Conservation (phyloP, 30 jellyfish, hydroid and myxozoan species). For the Hydra vulgaris region DNA sequence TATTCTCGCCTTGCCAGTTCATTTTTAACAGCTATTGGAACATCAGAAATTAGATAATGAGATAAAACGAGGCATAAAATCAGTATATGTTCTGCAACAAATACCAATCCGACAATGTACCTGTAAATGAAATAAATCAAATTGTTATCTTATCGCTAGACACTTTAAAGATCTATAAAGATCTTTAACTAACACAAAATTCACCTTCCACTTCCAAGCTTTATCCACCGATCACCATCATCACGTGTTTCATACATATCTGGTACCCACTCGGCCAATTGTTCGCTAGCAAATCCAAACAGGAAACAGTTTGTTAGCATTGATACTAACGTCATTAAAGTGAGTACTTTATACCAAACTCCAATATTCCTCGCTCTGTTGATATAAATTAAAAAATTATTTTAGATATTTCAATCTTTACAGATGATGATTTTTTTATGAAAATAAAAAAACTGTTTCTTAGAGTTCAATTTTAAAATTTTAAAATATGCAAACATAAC, state of each 20-base stretch:
- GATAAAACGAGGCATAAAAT: slow-evolving; percentile 58
- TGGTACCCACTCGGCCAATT: slow-evolving; percentile 91
- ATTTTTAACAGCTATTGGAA: slow-evolving; percentile 47
- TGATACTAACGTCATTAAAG: slow-evolving; percentile 71
- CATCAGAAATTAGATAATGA: slow-evolving; percentile 56
- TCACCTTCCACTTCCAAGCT: slow-evolving; percentile 91
- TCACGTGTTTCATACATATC: slow-evolving; percentile 72
- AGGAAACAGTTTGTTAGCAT: slow-evolving; percentile 85
- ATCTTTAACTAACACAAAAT: too few relatives aligned
- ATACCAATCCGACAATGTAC: slow-evolving; percentile 85
- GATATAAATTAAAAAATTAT: too few relatives aligned
- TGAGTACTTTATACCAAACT: slow-evolving; percentile 77
- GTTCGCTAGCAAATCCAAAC: slow-evolving; percentile 94
- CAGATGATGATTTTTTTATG: too few relatives aligned
- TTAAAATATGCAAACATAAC: too few relatives aligned
- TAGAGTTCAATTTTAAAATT: too few relatives aligned
- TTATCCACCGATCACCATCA: slow-evolving; percentile 90
- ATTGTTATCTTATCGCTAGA: too few relatives aligned
- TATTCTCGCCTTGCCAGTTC: slow-evolving; percentile 81
- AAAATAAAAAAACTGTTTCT: too few relatives aligned
- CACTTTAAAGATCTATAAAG: too few relatives aligned
- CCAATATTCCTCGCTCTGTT: slow-evolving; percentile 77
- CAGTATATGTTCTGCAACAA: slow-evolving; percentile 71
- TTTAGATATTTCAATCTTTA: too few relatives aligned
- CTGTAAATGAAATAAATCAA: too few relatives aligned